Evolutionary conservation across 2,888 invertebrate species (phyloP).

Genomic region (Dasysyrphus albostriatus): DNA sequence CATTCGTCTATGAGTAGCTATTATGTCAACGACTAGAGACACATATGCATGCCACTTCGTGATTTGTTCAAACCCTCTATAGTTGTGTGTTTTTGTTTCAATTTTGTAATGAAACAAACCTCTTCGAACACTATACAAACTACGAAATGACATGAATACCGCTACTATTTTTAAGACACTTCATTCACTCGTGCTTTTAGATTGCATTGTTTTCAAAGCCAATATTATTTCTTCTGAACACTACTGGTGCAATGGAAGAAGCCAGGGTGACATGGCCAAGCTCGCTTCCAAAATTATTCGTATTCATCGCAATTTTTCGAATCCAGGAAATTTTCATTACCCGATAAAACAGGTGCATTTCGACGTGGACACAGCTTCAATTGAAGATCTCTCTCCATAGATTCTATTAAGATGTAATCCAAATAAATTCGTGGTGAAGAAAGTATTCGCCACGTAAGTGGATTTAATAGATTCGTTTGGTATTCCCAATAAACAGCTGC

Average conservation of each 20-base stretch:
- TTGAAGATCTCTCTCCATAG: conserved; percentile 87
- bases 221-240: not conserved
- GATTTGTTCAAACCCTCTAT: not conserved
- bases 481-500: conserved; percentile 92
- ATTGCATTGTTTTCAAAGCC: not conserved
- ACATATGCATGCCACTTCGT: not conserved
- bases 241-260: not conserved
- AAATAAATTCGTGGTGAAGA: conserved; percentile 90
- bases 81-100: not conserved
- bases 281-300: conserved; percentile 56
- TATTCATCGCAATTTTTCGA: conserved; percentile 79
- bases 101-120: too few species aligned
- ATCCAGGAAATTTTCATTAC: conserved; percentile 83
- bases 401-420: conserved; percentile 89
- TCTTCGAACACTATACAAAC: not conserved
- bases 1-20: too few species aligned
- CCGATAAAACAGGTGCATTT: conserved; percentile 87
- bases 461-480: conserved; percentile 91
- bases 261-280: not conserved
- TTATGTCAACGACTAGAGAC: not conserved
- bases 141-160: not conserved
- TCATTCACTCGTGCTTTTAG: not conserved
- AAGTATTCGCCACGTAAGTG: conserved; percentile 92
- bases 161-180: not conserved
- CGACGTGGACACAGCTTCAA: conserved; percentile 88